Conservation (phyloP, 2,888 invertebrate species). For the Ophion obscuratus region DNA sequence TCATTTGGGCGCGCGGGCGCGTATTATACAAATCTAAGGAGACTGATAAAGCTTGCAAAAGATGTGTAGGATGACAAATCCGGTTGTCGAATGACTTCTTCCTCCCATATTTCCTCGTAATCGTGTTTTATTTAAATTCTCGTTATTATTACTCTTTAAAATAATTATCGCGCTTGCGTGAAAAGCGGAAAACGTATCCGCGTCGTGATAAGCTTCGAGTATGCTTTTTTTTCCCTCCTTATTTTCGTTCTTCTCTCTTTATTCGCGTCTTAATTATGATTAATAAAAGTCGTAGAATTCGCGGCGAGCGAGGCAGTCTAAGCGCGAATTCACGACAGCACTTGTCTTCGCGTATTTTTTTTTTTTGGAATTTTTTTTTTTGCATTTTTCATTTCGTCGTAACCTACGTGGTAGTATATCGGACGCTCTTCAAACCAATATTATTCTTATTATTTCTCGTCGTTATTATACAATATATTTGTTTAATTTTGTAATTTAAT, state of each 20-base stretch:
- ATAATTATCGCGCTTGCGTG: conserved; percentile 58
- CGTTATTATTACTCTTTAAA: conserved; percentile 19
- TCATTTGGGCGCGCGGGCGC: conserved; percentile 43
- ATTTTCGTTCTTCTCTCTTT: conserved; percentile 21
- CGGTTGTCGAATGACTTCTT: conserved; percentile 40
- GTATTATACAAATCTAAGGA: conserved; percentile 67
- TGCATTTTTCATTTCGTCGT: conserved; percentile 44
- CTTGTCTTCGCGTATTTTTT: conserved; percentile 37
- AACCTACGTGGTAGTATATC: conserved; percentile 55
- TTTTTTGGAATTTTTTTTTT: background rate
- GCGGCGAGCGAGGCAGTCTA: conserved; percentile 63
- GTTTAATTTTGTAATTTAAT: conserved; percentile 59
- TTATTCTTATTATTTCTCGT: background rate
- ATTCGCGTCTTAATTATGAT: conserved; percentile 37
- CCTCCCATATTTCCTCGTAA: conserved; percentile 35
- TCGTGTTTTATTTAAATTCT: conserved; percentile 26
- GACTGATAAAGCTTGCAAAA: conserved; percentile 69
- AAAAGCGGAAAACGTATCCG: conserved; percentile 64
- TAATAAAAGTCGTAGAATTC: conserved; percentile 64
- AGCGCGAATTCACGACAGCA: conserved; percentile 58
- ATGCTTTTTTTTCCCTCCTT: conserved; percentile 37
- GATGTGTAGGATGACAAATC: conserved; percentile 52
- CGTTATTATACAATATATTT: conserved; percentile 19
- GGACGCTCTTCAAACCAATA: conserved; percentile 20
- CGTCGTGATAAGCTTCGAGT: conserved; percentile 60